Evolutionary conservation across 2,797 vertebrate species (phyloP).

Genomic region (Agapornis canus): DNA sequence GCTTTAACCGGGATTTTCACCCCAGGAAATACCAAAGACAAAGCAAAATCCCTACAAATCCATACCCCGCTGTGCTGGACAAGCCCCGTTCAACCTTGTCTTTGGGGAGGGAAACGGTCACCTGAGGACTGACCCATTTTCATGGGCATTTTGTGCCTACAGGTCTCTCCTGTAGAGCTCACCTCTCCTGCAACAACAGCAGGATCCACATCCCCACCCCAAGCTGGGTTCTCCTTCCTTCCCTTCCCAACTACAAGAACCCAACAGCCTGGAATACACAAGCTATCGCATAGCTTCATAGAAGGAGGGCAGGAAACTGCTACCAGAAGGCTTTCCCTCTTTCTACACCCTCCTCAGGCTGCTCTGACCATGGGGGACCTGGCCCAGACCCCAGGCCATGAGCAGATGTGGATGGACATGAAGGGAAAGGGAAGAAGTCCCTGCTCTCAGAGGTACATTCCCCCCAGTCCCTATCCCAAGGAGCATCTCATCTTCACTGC

Average conservation of each 20-base stretch:
- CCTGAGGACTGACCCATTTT: neutral
- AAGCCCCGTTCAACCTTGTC: rapidly evolving
- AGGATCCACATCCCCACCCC: neutral
- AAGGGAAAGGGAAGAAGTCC: neutral
- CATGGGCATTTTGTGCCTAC: neutral
- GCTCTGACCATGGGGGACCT: rapidly evolving
- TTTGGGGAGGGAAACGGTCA: neutral
- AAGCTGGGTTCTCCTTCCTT: rapidly evolving
- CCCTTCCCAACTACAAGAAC: neutral
- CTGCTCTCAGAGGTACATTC: neutral
- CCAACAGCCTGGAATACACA: neutral
- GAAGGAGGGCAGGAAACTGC: neutral
- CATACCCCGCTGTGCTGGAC: rapidly evolving
- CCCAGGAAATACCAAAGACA: rapidly evolving
- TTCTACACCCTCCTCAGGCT: neutral
- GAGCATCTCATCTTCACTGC: neutral
- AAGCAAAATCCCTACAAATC: neutral
- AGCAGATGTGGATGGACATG: neutral
- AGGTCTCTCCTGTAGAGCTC: neutral
- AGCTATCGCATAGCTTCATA: neutral
- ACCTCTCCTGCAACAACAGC: neutral
- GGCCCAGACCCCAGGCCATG: neutral
- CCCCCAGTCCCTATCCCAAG: neutral
- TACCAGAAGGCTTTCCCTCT: neutral
- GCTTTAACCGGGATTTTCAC: neutral